A percentile compares a stretch with the other conserved stretches of the same genome.
These are phyloP conservation scores for Pelvicachromis taeniatus DNA, from an alignment of 2,113 vertebrate genomes.

Conservation along the genomic window DNA sequence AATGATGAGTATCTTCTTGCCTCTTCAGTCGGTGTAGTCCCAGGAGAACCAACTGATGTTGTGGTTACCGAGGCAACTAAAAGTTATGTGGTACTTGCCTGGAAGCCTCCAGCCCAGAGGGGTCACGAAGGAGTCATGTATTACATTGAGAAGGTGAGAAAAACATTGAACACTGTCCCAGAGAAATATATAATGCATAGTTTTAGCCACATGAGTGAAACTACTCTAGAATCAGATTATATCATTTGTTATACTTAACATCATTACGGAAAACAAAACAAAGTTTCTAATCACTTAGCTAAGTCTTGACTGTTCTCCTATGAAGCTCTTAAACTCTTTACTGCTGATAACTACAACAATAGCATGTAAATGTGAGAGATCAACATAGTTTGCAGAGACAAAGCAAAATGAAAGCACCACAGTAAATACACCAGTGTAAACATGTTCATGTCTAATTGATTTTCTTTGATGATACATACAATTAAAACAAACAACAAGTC, in stretches of 20 bases:
- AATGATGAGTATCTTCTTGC: neutral
- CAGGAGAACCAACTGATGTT: constrained; percentile 86
- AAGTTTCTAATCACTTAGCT: neutral
- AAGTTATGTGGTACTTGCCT: constrained; percentile 97
- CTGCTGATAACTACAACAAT: neutral
- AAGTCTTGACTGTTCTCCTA: neutral
- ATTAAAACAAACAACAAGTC: neutral
- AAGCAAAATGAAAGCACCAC: neutral
- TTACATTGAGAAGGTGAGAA: constrained; percentile 93
- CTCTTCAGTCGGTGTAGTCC: constrained; percentile 85
- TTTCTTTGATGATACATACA: neutral
- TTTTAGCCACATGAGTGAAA: neutral
- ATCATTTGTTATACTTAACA: neutral
- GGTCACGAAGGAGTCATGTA: constrained; percentile 99
- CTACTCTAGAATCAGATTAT: neutral
- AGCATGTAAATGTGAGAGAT: neutral
- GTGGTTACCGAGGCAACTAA: constrained; percentile 93
- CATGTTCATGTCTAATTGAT: neutral
- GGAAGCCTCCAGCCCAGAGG: constrained; percentile 91
- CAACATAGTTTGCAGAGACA: neutral
- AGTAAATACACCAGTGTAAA: neutral
- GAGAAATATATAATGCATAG: neutral
- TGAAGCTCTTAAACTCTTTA: neutral
- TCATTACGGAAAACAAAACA: neutral
- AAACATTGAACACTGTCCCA: neutral